Percentiles rank a stretch among this genome's conserved stretches.
These are phyloP conservation scores for Electrona antarctica DNA, from an alignment of 2,113 vertebrate genomes.

Conservation along the genomic window DNA sequence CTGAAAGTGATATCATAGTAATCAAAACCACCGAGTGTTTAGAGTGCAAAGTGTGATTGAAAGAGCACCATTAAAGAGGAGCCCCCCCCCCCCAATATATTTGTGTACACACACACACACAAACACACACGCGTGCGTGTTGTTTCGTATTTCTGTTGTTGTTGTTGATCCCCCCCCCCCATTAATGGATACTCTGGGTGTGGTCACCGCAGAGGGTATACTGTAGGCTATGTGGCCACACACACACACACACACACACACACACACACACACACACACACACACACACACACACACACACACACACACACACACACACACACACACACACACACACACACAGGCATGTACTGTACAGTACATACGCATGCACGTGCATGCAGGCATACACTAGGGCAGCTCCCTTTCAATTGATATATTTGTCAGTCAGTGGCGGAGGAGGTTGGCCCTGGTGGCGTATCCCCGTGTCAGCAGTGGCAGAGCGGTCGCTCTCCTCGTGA, in stretches of 20 bases:
- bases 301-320: not conserved
- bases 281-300: conserved; percentile 10
- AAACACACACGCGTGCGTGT: conserved; percentile 39
- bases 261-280: conserved; percentile 12
- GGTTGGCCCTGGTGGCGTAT: conserved; percentile 47
- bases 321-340: conserved; percentile 17
- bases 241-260: conserved; percentile 6
- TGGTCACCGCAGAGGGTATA: conserved; percentile 77
- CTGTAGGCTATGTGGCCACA: conserved; percentile 46
- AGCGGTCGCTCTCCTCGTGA: conserved; percentile 33
- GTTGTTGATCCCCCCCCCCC: conserved; percentile 59
- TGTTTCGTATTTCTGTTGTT: conserved; percentile 65
- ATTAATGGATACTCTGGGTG: conserved; percentile 92
- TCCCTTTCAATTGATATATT: conserved; percentile 55
- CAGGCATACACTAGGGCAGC: not conserved
- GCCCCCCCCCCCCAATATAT: conserved; percentile 38
- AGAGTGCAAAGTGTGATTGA: conserved; percentile 93
- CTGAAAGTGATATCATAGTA: conserved; percentile 91
- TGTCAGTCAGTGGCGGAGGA: conserved; percentile 51
- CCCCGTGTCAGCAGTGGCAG: conserved; percentile 28
- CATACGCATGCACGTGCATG: too few species aligned
- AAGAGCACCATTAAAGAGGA: conserved; percentile 92
- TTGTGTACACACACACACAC: conserved; percentile 1
- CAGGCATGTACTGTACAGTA: not conserved
- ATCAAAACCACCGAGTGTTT: conserved; percentile 97